A percentile compares a stretch with the other conserved stretches of the same genome.
Evolutionary conservation across 2,797 vertebrate species (phyloP).

Genomic region (Vireo griseus): DNA sequence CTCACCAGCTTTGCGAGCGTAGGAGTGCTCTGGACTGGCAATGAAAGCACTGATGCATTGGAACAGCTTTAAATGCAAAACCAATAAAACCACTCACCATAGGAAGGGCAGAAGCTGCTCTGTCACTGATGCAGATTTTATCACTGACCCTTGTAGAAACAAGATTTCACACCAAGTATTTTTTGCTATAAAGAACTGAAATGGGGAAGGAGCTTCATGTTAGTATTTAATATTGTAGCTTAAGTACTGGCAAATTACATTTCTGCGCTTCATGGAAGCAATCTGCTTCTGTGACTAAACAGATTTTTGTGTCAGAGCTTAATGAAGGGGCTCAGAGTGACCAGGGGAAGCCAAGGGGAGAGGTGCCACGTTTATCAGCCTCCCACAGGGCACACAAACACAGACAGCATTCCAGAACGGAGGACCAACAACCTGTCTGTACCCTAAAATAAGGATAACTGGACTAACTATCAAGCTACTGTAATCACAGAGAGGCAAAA

Average conservation of each 20-base stretch:
- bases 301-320: conserved; percentile 38
- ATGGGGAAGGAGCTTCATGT: conserved; percentile 36
- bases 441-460: background rate
- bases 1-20: background rate
- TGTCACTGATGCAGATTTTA: conserved; percentile 20
- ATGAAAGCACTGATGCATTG: background rate
- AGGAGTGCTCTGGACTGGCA: background rate
- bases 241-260: conserved; percentile 48
- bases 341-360: background rate
- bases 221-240: conserved; percentile 30
- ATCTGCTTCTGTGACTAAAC: conserved; percentile 52
- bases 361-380: background rate
- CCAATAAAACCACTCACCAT: background rate
- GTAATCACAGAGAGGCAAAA: background rate
- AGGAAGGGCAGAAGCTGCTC: conserved; percentile 7
- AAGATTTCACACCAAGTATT: conserved; percentile 46
- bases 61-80: conserved; percentile 18
- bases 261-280: conserved; percentile 13
- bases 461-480: background rate
- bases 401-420: background rate
- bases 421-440: background rate
- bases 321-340: background rate
- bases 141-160: background rate
- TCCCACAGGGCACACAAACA: background rate
- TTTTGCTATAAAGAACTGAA: conserved; percentile 29